Evolutionary conservation across 1,140 invertebrate species (phyloP).

Genomic region (Zaprionus kolodkinae): DNA sequence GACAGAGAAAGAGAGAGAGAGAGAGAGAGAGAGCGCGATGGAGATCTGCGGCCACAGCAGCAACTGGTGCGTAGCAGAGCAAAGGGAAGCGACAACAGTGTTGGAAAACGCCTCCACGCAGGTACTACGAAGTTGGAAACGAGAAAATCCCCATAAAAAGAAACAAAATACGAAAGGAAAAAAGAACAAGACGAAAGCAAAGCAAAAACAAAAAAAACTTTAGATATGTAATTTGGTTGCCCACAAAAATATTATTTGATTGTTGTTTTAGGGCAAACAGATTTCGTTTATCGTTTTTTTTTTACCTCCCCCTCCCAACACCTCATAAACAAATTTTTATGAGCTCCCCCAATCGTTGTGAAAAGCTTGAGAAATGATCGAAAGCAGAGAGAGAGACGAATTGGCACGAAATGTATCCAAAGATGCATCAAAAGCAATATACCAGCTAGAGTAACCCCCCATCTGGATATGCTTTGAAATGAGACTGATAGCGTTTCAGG

Average conservation of each 20-base stretch:
- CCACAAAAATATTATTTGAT: constrained; percentile 76
- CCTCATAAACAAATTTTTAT: constrained; percentile 74
- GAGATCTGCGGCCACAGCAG: background rate
- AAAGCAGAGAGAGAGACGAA: constrained; percentile 34
- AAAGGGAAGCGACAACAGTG: constrained; percentile 1
- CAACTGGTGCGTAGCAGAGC: constrained; percentile 1
- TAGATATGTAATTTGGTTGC: constrained; percentile 71
- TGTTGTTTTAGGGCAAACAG: constrained; percentile 53
- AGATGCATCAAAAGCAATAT: constrained; percentile 80
- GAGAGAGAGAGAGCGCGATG: constrained; percentile 8
- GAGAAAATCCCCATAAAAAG: constrained; percentile 29
- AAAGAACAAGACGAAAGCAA: background rate
- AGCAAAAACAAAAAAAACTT: constrained; percentile 27
- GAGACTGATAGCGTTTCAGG: constrained; percentile 84
- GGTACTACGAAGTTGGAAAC: constrained; percentile 17
- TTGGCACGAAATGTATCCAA: constrained; percentile 80
- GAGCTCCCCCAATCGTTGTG: constrained; percentile 19
- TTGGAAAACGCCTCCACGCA: background rate
- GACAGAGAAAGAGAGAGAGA: constrained; percentile 5
- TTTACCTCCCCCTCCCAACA: background rate
- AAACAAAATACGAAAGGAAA: constrained; percentile 24
- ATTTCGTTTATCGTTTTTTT: constrained; percentile 28
- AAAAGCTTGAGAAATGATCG: constrained; percentile 30
- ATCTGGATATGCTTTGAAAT: constrained; percentile 62
- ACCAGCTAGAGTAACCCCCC: constrained; percentile 37